Evolutionary conservation across 1,140 invertebrate species (phyloP), one percentile per base, ranked within the genome.

Genomic region (Bombus superbus): DNA sequence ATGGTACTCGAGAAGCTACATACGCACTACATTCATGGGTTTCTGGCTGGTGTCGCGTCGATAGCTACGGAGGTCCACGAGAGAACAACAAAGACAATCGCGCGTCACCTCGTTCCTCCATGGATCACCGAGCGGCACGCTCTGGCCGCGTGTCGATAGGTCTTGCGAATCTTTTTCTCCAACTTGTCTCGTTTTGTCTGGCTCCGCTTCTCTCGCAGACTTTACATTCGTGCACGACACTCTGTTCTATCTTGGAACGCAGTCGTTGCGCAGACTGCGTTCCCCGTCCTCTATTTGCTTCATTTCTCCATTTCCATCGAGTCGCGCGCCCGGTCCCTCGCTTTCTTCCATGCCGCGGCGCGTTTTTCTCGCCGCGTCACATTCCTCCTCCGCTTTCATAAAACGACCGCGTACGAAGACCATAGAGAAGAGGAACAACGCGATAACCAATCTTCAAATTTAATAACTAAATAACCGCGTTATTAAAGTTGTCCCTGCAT

Each of bases 241-340:
- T 71, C 69, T 32, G 40, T 79, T 80, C 76, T 80, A 79, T 80
- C 83, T 80, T 71, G 66, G 62, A 69, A 69, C 75, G 47, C 44
- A 35, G n/a, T 40, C 64, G 53, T 32, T 32, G 62, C n/a, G 62
- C 62, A 32, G 62, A 35, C n/a, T 13, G 6, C n/a, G 11, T 79
- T 71, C 68, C 66, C 44, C 18, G 4, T 32, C 4, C 25, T n/a
- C 66, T n/a, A 25, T 59, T 71, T 35, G 72, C 25, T 44, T 25
- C 81, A 44, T 59, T 68, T n/a, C 10, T 42, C 64, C 40, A 62
- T 32, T 15, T n/a, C 38, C 28, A 32, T 15, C 44, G 44, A 38
- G 8, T 22, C 47, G n/a, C 42, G 13, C 38, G 25, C 66, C 8
- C 47, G 18, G 47, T 22, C 66, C 18, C 22, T 38, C 9, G 3